phyloP scores from a whole-genome alignment of 2,113 vertebrate genomes.

The Scatophagus argus region DNA sequence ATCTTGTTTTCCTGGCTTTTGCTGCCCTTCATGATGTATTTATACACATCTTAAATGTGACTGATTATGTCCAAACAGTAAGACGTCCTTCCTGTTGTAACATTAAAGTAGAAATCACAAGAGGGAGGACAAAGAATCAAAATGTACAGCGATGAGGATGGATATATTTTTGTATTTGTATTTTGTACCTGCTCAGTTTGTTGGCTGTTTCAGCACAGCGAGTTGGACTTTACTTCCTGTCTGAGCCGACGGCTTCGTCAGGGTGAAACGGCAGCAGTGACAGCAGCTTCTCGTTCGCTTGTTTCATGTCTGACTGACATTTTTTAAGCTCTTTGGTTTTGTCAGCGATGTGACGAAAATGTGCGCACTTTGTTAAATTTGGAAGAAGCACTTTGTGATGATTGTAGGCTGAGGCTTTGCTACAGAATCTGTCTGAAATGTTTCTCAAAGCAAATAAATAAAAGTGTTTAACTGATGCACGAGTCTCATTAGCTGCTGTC shows the following conservation, averaged over 20 bases:
- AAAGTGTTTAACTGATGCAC: not conserved
- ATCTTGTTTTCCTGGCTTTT: not conserved
- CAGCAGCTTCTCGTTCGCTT: not conserved
- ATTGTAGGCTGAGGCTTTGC: constrained; percentile 12
- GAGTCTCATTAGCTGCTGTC: not conserved
- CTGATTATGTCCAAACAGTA: not conserved
- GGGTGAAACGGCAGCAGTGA: not conserved
- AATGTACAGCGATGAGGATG: constrained; percentile 9
- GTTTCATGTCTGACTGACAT: too few species aligned
- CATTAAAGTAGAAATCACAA: not conserved
- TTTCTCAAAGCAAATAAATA: constrained; percentile 9
- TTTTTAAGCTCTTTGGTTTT: not conserved
- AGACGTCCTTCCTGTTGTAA: not conserved
- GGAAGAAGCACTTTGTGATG: constrained; percentile 16
- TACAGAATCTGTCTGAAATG: not conserved
- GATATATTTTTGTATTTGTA: constrained; percentile 54
- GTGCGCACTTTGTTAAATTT: constrained; percentile 43
- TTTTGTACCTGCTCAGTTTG: constrained; percentile 16
- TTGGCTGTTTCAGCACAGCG: too few species aligned
- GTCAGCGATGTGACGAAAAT: not conserved
- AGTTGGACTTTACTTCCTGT: constrained; percentile 1
- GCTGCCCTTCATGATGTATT: not conserved
- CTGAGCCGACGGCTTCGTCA: not conserved
- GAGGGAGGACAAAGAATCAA: not conserved
- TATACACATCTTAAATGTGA: not conserved